These are phyloP conservation scores for Aricia agestis DNA, from an alignment of 1,140 invertebrate species.

Conservation along the genomic window DNA sequence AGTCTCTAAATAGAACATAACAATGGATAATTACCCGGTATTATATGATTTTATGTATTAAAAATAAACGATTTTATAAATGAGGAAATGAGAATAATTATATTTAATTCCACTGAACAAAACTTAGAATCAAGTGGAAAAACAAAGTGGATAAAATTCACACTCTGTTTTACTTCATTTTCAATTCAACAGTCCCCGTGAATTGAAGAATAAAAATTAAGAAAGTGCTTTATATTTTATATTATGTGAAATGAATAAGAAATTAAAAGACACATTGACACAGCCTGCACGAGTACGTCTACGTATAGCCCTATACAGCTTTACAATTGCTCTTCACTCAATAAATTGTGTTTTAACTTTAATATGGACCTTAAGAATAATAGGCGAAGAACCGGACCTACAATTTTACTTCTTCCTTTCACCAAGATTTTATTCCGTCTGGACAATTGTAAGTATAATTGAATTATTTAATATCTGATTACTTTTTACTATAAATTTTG, in stretches of 20 bases:
- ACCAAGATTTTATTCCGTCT: slow-evolving; percentile 16
- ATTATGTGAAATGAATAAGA: not conserved
- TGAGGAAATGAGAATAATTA: no score
- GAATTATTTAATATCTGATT: not conserved
- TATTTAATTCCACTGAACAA: no score
- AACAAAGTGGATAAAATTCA: no score
- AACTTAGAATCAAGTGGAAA: no score
- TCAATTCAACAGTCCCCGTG: no score
- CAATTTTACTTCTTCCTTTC: not conserved
- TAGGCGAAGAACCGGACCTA: not conserved
- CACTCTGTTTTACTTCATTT: no score
- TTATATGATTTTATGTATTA: no score
- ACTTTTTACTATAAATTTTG: no score
- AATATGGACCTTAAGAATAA: slow-evolving; percentile 7
- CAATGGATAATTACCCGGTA: not conserved
- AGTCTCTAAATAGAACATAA: not conserved
- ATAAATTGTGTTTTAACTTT: not conserved
- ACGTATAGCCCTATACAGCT: not conserved
- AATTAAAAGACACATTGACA: not conserved
- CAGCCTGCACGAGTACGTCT: not conserved
- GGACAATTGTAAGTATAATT: slow-evolving; percentile 13
- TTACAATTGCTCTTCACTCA: not conserved
- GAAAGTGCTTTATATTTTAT: not conserved
- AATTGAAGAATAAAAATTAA: no score
- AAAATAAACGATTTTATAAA: no score